Conservation (phyloP, 2,113 vertebrate species). For the Mustela lutreola region DNA sequence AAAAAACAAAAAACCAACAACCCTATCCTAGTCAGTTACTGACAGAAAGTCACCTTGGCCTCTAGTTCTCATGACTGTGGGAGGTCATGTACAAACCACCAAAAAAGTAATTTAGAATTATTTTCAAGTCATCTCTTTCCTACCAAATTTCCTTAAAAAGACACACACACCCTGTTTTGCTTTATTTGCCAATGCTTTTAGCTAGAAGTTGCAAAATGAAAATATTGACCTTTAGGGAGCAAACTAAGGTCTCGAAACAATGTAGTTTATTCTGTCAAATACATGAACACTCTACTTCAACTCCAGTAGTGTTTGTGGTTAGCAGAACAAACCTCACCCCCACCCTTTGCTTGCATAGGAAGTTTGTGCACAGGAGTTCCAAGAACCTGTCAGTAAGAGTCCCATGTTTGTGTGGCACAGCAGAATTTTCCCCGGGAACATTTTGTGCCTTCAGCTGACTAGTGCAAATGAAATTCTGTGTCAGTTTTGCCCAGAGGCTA, state of each 20-base stretch:
- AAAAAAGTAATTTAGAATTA: constrained; percentile 57
- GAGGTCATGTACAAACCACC: constrained; percentile 68
- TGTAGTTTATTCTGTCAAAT: constrained; percentile 53
- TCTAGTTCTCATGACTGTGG: constrained; percentile 71
- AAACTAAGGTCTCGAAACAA: constrained; percentile 54
- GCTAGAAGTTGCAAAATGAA: constrained; percentile 57
- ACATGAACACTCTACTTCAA: neutral
- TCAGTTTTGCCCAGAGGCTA: constrained; percentile 73
- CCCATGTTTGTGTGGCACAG: constrained; percentile 53
- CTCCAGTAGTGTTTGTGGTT: neutral
- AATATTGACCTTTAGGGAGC: constrained; percentile 70
- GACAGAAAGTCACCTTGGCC: constrained; percentile 75
- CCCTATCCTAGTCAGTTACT: constrained; percentile 59
- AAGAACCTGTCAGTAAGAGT: constrained; percentile 67
- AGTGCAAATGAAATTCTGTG: constrained; percentile 68
- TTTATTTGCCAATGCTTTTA: constrained; percentile 40
- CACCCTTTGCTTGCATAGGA: neutral
- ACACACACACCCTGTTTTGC: neutral
- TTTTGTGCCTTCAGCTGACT: constrained; percentile 64
- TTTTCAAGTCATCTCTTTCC: constrained; percentile 38
- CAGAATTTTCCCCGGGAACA: constrained; percentile 66
- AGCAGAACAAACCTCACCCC: neutral
- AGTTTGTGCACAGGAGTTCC: constrained; percentile 50
- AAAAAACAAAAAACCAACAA: constrained; percentile 48
- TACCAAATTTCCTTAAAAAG: constrained; percentile 44